These are phyloP conservation scores for Rhabdophis nuchalis DNA, from an alignment of 2,797 vertebrate species.

Conservation along the genomic window DNA sequence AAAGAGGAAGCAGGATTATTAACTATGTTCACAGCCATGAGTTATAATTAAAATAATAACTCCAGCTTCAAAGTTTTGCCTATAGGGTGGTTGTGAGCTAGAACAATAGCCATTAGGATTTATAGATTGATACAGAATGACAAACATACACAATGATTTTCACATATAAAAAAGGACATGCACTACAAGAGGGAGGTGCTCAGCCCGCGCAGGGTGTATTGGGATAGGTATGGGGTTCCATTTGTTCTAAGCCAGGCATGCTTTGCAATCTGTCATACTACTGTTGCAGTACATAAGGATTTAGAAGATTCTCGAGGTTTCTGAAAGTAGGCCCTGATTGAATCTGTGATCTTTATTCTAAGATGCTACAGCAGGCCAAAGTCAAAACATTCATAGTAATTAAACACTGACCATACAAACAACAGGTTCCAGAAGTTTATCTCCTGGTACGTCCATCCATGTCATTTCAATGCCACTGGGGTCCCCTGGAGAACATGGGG, in stretches of 20 bases:
- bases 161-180: background rate
- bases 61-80: background rate
- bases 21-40: background rate
- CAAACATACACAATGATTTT: background rate
- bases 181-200: background rate
- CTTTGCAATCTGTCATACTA: background rate
- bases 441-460: conserved; percentile 94
- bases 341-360: background rate
- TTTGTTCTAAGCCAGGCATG: background rate
- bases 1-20: background rate
- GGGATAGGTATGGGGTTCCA: background rate
- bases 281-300: background rate
- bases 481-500: conserved; percentile 94
- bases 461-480: conserved; percentile 89
- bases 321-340: background rate
- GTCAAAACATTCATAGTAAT: conserved; percentile 1
- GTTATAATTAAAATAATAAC: background rate
- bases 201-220: background rate
- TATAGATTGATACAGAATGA: background rate
- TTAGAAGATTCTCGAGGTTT: background rate
- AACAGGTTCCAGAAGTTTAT: conserved; percentile 88
- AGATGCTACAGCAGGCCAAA: background rate
- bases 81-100: background rate
- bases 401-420: conserved; percentile 83
- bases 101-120: background rate